phyloP scores from a whole-genome alignment of 1,140 invertebrate genomes.

The Drosophila punjabiensis region DNA sequence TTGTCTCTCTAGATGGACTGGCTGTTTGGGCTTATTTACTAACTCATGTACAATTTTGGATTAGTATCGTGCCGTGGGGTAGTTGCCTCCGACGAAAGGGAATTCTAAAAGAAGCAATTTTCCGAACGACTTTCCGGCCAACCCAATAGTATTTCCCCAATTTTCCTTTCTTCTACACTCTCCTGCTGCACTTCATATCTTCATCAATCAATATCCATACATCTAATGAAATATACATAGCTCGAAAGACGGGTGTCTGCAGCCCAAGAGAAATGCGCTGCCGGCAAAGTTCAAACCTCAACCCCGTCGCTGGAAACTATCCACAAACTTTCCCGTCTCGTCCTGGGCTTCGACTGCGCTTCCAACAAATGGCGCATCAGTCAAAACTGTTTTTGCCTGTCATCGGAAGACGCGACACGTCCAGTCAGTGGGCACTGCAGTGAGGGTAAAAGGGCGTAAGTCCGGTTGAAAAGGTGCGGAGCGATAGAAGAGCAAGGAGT shows the following conservation, averaged over 20 bases:
- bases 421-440: slow-evolving; percentile 33
- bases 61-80: slow-evolving; percentile 24
- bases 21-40: slow-evolving; percentile 42
- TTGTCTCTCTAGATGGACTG: slow-evolving; percentile 38
- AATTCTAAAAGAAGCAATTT: slow-evolving; percentile 19
- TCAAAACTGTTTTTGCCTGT: slow-evolving; percentile 81
- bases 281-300: slow-evolving; percentile 61
- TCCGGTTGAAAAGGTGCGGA: slow-evolving; percentile 11
- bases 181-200: slow-evolving; percentile 39
- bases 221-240: slow-evolving; percentile 74
- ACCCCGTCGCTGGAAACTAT: slow-evolving; percentile 61
- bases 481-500: neutral
- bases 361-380: slow-evolving; percentile 77
- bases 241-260: slow-evolving; percentile 21
- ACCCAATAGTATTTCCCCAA: slow-evolving; percentile 13
- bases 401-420: slow-evolving; percentile 75
- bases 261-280: slow-evolving; percentile 28
- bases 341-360: slow-evolving; percentile 11
- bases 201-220: slow-evolving; percentile 73
- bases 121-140: slow-evolving; percentile 3
- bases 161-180: slow-evolving; percentile 12
- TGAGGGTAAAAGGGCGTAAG: slow-evolving; percentile 2
- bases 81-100: slow-evolving; percentile 13
- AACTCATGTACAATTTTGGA: slow-evolving; percentile 46
- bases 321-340: slow-evolving; percentile 10